phyloP scores from a whole-genome alignment of 2,797 vertebrate genomes.

The Ctenosaura bakeri region DNA sequence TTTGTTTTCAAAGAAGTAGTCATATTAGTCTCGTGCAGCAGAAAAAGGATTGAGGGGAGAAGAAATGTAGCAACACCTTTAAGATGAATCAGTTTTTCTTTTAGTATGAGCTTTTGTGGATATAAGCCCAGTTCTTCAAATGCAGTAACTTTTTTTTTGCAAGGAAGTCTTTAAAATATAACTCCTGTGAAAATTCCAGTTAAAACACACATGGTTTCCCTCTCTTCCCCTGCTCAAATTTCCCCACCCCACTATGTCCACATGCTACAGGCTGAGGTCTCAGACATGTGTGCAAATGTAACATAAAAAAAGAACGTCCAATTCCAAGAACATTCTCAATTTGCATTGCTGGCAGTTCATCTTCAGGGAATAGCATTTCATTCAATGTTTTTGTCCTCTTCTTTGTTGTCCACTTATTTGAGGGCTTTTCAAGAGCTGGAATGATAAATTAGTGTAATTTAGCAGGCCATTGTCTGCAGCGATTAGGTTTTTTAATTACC shows the following conservation, averaged over 20 bases:
- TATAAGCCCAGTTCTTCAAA: no score
- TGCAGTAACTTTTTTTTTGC: background rate
- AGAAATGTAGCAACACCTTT: no score
- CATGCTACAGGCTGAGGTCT: background rate
- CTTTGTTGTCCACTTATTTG: constrained; percentile 47
- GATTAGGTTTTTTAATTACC: constrained; percentile 55
- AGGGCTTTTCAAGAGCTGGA: constrained; percentile 39
- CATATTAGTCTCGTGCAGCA: no score
- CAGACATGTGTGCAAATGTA: constrained; percentile 5
- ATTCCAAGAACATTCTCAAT: constrained; percentile 9
- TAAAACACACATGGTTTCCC: constrained; percentile 53
- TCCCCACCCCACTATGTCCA: constrained; percentile 21
- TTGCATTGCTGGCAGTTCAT: background rate
- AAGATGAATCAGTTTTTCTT: no score
- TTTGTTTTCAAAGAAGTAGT: background rate
- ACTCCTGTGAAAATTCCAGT: constrained; percentile 26
- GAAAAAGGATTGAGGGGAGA: background rate
- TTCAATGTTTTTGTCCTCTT: constrained; percentile 1
- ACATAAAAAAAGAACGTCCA: background rate
- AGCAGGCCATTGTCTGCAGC: constrained; percentile 53
- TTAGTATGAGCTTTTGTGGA: no score
- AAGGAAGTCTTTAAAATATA: background rate
- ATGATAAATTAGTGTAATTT: constrained; percentile 40
- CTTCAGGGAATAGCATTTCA: constrained; percentile 38
- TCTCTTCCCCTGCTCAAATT: background rate